Percentiles rank a stretch among this genome's conserved stretches.
phyloP scores from a whole-genome alignment of 2,797 vertebrate genomes.

The Phylloscopus collybita region DNA sequence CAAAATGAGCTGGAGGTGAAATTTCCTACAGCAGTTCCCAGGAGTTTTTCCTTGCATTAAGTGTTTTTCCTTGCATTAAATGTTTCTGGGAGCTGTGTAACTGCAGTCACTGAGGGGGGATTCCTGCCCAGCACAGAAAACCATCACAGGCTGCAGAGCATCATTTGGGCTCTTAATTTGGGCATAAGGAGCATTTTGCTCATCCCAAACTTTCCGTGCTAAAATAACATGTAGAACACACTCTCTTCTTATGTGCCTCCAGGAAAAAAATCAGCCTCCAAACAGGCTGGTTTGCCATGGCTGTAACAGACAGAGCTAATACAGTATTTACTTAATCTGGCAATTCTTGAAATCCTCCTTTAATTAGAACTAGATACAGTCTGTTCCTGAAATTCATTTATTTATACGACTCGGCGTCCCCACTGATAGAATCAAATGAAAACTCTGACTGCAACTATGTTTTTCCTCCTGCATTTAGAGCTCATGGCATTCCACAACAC shows the following conservation, averaged over 20 bases:
- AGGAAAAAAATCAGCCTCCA: not conserved
- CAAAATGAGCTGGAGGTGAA: not conserved
- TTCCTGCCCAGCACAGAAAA: not conserved
- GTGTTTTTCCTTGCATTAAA: not conserved
- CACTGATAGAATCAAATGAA: not conserved
- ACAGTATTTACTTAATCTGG: not conserved
- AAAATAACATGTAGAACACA: not conserved
- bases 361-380: conserved; percentile 35
- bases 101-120: not conserved
- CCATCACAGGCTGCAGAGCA: not conserved
- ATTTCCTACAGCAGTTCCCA: not conserved
- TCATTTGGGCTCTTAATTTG: not conserved
- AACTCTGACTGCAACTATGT: conserved; percentile 29
- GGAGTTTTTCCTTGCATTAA: not conserved
- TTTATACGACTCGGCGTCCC: not conserved
- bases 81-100: not conserved
- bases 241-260: not conserved
- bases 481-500: conserved; percentile 40
- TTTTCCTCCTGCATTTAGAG: conserved; percentile 29
- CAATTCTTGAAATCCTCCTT: conserved; percentile 5
- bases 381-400: conserved; percentile 23
- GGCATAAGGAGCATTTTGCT: not conserved
- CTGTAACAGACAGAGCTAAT: not conserved
- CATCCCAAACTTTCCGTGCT: not conserved
- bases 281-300: not conserved